phyloP scores from a whole-genome alignment of 2,113 vertebrate species.

The Eclectus roratus region DNA sequence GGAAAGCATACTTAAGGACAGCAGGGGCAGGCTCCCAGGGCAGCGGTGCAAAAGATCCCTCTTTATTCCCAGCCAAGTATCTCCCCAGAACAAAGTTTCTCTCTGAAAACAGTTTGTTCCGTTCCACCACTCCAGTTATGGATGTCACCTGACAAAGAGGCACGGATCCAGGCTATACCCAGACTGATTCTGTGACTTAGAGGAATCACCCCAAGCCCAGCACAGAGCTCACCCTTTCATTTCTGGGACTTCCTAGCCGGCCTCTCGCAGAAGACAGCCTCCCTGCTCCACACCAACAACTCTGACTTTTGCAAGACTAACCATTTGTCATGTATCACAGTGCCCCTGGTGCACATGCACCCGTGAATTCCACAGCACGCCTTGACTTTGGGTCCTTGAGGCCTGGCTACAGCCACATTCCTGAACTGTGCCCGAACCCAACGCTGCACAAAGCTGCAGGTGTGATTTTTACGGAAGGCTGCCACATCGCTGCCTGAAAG shows the following conservation, averaged over 20 bases:
- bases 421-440: rapidly evolving
- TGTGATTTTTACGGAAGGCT: background rate
- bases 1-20: background rate
- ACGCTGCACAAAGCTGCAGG: rapidly evolving
- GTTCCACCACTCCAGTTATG: rapidly evolving
- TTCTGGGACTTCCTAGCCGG: rapidly evolving
- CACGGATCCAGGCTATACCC: rapidly evolving
- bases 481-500: rapidly evolving
- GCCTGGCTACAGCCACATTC: rapidly evolving
- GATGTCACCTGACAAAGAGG: background rate
- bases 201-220: background rate
- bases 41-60: background rate
- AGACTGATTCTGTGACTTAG: rapidly evolving
- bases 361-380: background rate
- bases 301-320: rapidly evolving
- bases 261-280: rapidly evolving
- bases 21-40: background rate
- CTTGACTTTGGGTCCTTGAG: rapidly evolving
- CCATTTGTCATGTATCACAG: rapidly evolving
- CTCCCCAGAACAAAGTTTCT: background rate
- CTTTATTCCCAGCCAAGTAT: background rate
- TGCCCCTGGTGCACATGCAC: background rate
- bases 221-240: background rate
- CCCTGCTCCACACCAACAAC: background rate
- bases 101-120: rapidly evolving